A percentile compares a stretch with the other conserved stretches of the same genome.
Conservation (phyloP, 2,888 invertebrate species). For the Platycnemis pennipes region DNA sequence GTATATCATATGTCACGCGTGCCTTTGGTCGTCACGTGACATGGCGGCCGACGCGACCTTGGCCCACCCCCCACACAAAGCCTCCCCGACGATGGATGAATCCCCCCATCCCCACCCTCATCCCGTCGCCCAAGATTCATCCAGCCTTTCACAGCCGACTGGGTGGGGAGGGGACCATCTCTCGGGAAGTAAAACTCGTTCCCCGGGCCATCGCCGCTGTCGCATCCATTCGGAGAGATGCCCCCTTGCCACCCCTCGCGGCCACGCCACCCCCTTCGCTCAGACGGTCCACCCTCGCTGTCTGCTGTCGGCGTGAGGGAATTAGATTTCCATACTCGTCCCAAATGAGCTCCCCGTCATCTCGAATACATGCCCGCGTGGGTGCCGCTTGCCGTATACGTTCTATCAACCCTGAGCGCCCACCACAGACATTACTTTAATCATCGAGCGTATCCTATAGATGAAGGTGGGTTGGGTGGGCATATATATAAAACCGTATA, state of each 20-base stretch:
- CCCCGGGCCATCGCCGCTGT: not conserved
- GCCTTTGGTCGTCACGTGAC: not conserved
- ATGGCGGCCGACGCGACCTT: not conserved
- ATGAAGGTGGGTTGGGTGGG: too few species aligned
- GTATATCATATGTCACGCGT: constrained; percentile 7
- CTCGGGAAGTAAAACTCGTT: not conserved
- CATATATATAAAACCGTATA: too few species aligned
- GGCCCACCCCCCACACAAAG: not conserved
- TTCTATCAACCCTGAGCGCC: not conserved
- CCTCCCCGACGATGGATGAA: not conserved
- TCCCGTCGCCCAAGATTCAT: not conserved
- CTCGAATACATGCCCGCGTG: not conserved
- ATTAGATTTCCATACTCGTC: not conserved
- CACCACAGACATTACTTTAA: not conserved
- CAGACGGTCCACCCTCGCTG: not conserved
- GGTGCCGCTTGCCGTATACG: not conserved
- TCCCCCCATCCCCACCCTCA: not conserved
- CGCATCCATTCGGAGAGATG: not conserved
- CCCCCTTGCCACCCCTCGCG: not conserved
- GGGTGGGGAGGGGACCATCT: not conserved
- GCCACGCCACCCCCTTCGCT: not conserved
- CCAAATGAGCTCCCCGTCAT: not conserved
- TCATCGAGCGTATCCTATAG: not conserved
- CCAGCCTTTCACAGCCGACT: not conserved
- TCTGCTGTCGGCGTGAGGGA: not conserved